Evolutionary conservation across 2,113 vertebrate genomes (phyloP), one percentile per base, ranked within the genome.

Genomic region (Hymenochirus boettgeri): DNA sequence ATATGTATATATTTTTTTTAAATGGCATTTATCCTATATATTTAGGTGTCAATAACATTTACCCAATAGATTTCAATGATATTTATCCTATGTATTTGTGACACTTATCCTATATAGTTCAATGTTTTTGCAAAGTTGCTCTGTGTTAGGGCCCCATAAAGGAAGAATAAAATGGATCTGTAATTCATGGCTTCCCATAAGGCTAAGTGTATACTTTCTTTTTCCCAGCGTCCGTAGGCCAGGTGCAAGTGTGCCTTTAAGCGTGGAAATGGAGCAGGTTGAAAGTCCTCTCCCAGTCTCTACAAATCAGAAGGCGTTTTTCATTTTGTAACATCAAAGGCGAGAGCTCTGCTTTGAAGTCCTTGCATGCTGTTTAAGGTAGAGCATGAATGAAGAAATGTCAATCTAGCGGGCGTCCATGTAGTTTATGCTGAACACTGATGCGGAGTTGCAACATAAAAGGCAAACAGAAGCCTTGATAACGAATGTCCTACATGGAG

Each of bases 321-420:
- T 93, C 89, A 92, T 90, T 94, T 89, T 91, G 85, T 85, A 90
- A 91, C 92, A 94, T 96, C 91, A 96, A 96, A 96, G 91, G 79
- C 79, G 63, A 82, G 78, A 75, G 75, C 83, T 71, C 81, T 78
- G 78, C 93, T 96, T 95, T 96, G 92, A 96, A 92, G 92, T 94
- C 89, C 86, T 88, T 82, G 78, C 92, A 89, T 93, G 92, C 92
- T 93, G 92, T 92, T 93, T 93, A 93, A 95, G 92, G 93, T 94
- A 94, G 91, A 91, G 91, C 89, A 89, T 93, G 91, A 96, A 93
- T 92, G 90, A 90, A 91, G 91, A 90, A 92, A 92, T 93, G 92
- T 93, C 91, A 92, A 93, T 91, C 90, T 93, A 90, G 90, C 93
- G 92, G 92, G 92, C 92, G 92, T 91, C 92, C 92, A 79, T 93